Base-by-base conservation (phyloP, 2,888 invertebrate species). In the Cybosia mesomella region DNA sequence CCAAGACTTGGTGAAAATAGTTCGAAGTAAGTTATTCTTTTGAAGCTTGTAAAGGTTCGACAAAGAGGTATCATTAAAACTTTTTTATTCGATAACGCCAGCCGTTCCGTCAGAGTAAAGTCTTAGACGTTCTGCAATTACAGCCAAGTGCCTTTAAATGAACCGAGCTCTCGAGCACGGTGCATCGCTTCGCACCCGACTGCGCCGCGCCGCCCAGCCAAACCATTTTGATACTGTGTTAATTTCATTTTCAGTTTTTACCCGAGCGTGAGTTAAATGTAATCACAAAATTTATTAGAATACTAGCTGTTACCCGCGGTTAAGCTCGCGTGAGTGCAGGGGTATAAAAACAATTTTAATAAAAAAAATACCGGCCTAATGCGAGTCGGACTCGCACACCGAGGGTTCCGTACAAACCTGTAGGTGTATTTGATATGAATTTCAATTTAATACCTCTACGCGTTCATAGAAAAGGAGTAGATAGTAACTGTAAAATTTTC, bases 131-230 rank as follows among this genome's bases (percentile, higher is more conserved):
- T 90, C 88, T 91, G 92, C 94, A 94, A 95, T 95, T 94, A 95
- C 91, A 91, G 93, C 93, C 92, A 94, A 95, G 94, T 93, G 93
- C 89, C 91, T 95, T 92, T 91, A 94, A 94, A 94, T 94, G 94
- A 95, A 93, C 91, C 91, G 87, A 92, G 92, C 93, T 89, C 95
- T 95, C 93, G 90, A 94, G 93, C 94, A 95, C 94, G 95, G 91
- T 91, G 93, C 92, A 90, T 90, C 92, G 91, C 89, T 87, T 89
- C 89, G 91, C 90, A 90, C 87, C 90, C 89, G 89, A 86, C 86
- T 89, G 89, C 87, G 88, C 89, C 21, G 32, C n/a, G 57, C 83
- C 85, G 81, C 36, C 61, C 57, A 86, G 84, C 85, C 18, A 18
- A 18, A n/a, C 49, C 87, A 83, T 89, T 89, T 88, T 84, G 85